Evolutionary conservation across 2,113 vertebrate species (phyloP), one percentile per base, ranked within the genome.

Genomic region (Notechis scutatus): DNA sequence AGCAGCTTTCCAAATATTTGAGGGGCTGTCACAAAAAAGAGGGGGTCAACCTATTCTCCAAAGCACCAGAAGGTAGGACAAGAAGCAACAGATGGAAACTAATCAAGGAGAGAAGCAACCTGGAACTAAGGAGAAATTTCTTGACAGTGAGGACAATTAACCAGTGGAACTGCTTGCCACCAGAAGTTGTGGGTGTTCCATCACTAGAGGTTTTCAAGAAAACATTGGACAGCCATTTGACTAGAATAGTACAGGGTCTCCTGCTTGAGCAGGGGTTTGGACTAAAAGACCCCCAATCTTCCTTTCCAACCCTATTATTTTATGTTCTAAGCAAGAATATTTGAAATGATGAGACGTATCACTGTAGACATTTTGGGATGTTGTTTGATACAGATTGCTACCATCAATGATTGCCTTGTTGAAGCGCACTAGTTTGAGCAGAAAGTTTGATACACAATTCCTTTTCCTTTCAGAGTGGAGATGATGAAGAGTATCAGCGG

Each of bases 401-500:
- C 10, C 50, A 52, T 81, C 18, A 0, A 3, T 3, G 18, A 81
- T 81, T 21, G 6, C 74, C n/a, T 81, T 81, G 74, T 81, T 21
- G 74, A 81, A 81, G n/a, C 0, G 20, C 74, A 42, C 18, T 1
- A 81, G 20, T 42, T 21, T 81, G 74, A 81, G 69, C 61, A 69
- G 6, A 42, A 81, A 21, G 1, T 42, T 81, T 81, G 34, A 81
- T 42, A 0, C 1, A 0, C 21, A 29, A 20, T 1, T 0, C 45
- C 55, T 92, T 45, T 90, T 42, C 42, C 93, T 92, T 95, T 64
- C 97, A 99, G 99, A 98, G 99, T 90, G 99, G 99, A 0, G 99
- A 98, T 50, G 99, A 99, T 4, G 99, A 99, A 93, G 99, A 99
- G 90, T 99, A 99, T 94, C 97, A 92, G 95, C 97, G 99, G 95